Base-by-base conservation (phyloP, 1,140 invertebrate genomes). In the Trichonephila clavata region DNA sequence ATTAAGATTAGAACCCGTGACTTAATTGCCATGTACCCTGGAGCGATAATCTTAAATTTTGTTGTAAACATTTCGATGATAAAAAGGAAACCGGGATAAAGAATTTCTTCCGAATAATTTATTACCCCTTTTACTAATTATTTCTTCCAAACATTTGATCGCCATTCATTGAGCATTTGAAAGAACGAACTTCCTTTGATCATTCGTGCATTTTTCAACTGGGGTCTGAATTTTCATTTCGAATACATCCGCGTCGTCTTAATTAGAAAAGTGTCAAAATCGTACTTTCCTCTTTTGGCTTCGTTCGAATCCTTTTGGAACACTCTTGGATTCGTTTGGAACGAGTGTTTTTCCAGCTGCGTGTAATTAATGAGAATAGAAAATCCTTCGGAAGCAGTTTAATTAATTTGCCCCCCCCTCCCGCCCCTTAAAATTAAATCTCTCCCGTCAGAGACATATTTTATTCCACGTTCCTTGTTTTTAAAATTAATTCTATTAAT, bases 221-320 rank as follows among this genome's bases (percentile, higher is more conserved):
- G 14, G 14, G 6, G 13, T 39, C 27, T 32, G 71, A 32, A 39
- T 4, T 32, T 68, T 77, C 71, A 77, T 77, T 77, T 32, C 71
- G 61, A 63, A 21, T 63, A 21, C 50, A 13, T 21, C 24, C 24
- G 14, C 27, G 71, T 3, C 27, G 71, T 24, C 71, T 77, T 77
- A 77, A 77, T 77, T 77, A 77, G 71, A 77, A 77, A 77, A 77
- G 71, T 77, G 71, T 77, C 71, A 77, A 77, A 77, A 39, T 27
- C 14, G 71, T 27, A 77, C 32, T 77, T 50, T 77, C 71, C 13
- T n/a, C 71, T 39, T 32, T 77, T 27, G 71, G 27, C 32, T 77
- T 77, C 18, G 18, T 77, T 77, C 14, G 24, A 77, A 16, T 77
- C 27, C 71, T 8, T 39, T 77, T 21, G 13, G 71, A 77, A 39